Conservation (phyloP, 2,113 vertebrate genomes). For the Spea multiplicata region DNA sequence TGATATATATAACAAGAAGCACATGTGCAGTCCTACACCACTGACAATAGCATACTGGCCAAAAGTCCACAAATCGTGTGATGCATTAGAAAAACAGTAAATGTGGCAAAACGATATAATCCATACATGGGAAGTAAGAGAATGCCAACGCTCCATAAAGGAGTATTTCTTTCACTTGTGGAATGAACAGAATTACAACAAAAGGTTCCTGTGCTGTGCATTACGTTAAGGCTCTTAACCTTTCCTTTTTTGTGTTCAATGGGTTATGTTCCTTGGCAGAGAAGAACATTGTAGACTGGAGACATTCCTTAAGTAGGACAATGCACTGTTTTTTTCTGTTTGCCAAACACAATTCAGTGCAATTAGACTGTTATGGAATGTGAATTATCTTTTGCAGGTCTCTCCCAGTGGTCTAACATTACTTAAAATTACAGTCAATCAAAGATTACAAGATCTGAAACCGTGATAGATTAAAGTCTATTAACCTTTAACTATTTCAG, state of each 20-base stretch:
- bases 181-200: neutral
- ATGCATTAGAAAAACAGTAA: neutral
- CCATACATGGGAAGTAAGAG: neutral
- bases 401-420: neutral
- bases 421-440: too few relatives aligned
- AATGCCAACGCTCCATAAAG: too few relatives aligned
- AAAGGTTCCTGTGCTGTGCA: too few relatives aligned
- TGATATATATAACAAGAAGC: neutral
- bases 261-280: neutral
- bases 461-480: too few relatives aligned
- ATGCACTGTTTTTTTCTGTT: too few relatives aligned
- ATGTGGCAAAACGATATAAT: neutral
- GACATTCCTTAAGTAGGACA: neutral
- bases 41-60: neutral
- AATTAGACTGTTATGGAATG: neutral
- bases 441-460: too few relatives aligned
- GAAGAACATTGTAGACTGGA: neutral
- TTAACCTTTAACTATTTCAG: too few relatives aligned
- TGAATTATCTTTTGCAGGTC: neutral
- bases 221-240: too few relatives aligned
- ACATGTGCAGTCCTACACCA: neutral
- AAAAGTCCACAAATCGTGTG: neutral
- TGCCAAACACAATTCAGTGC: neutral
- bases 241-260: neutral
- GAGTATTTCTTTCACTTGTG: neutral